Conservation (phyloP, 2,888 invertebrate genomes). For the Deilephila porcellus region DNA sequence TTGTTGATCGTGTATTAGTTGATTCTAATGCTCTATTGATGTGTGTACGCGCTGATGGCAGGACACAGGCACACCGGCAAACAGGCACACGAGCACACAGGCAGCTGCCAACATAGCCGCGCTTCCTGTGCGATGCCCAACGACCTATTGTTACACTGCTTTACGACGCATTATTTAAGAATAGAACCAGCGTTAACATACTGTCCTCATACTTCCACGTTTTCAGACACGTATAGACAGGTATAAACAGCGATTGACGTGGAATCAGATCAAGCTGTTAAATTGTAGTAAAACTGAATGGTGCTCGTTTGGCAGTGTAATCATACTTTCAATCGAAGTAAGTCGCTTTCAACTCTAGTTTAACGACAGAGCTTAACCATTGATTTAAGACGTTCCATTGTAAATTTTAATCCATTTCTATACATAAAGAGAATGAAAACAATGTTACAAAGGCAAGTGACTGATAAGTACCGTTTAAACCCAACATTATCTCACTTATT, state of each 20-base stretch:
- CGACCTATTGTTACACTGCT: conserved; percentile 72
- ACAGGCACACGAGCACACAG: conserved; percentile 4
- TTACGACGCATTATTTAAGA: conserved; percentile 64
- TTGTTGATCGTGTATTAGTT: conserved; percentile 34
- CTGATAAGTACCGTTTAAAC: background rate
- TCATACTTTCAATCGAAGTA: background rate
- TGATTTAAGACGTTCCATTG: background rate
- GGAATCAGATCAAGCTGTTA: conserved; percentile 9
- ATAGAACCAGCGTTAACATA: conserved; percentile 35
- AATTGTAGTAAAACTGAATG: background rate
- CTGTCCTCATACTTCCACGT: conserved; percentile 12
- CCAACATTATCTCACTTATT: background rate
- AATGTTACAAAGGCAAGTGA: conserved; percentile 5
- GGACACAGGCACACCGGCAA: conserved; percentile 1
- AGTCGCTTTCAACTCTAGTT: background rate
- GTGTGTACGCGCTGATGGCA: conserved; percentile 26
- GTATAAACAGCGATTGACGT: background rate
- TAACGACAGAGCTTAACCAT: background rate
- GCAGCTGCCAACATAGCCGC: conserved; percentile 71
- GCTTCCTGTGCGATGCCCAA: conserved; percentile 71
- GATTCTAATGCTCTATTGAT: conserved; percentile 26
- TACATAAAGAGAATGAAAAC: background rate
- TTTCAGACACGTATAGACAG: background rate
- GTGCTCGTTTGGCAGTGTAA: background rate
- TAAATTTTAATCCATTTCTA: background rate